These are phyloP conservation scores for Halesus radiatus DNA, from an alignment of 1,140 invertebrate genomes.

Conservation along the genomic window DNA sequence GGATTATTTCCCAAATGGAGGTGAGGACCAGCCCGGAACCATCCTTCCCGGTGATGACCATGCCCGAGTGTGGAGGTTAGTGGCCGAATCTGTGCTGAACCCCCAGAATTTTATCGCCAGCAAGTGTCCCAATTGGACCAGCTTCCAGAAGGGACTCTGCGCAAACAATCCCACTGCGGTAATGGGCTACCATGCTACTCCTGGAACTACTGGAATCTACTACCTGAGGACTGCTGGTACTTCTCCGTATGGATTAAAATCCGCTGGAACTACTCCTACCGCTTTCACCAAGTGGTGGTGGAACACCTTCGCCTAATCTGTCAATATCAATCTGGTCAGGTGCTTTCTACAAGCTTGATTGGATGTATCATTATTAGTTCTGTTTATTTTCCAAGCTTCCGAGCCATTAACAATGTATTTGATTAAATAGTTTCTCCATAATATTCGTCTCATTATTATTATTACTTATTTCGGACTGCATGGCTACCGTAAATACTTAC, in stretches of 20 bases:
- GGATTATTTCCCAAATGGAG: conserved; percentile 88
- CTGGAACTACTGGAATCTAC: conserved; percentile 68
- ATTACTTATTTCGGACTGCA: too few species aligned
- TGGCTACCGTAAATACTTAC: too few species aligned
- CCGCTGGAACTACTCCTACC: neutral
- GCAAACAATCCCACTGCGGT: conserved; percentile 61
- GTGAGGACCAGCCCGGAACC: conserved; percentile 68
- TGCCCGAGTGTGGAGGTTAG: conserved; percentile 74
- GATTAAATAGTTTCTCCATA: too few species aligned
- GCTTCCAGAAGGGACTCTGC: conserved; percentile 69
- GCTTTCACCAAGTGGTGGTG: neutral
- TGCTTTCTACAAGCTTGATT: too few species aligned
- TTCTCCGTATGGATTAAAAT: neutral
- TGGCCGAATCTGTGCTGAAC: conserved; percentile 72
- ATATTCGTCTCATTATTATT: too few species aligned
- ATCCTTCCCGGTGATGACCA: conserved; percentile 74
- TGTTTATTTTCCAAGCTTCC: too few species aligned
- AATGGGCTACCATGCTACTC: conserved; percentile 71
- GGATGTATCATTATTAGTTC: too few species aligned
- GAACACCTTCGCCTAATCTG: neutral
- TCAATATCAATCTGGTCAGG: too few species aligned
- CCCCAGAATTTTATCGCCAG: conserved; percentile 70
- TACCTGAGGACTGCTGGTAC: conserved; percentile 62
- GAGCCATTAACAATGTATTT: too few species aligned
- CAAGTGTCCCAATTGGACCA: conserved; percentile 66